These are phyloP conservation scores for Clistopyga incitator DNA, from an alignment of 2,888 invertebrate species.

Conservation along the genomic window DNA sequence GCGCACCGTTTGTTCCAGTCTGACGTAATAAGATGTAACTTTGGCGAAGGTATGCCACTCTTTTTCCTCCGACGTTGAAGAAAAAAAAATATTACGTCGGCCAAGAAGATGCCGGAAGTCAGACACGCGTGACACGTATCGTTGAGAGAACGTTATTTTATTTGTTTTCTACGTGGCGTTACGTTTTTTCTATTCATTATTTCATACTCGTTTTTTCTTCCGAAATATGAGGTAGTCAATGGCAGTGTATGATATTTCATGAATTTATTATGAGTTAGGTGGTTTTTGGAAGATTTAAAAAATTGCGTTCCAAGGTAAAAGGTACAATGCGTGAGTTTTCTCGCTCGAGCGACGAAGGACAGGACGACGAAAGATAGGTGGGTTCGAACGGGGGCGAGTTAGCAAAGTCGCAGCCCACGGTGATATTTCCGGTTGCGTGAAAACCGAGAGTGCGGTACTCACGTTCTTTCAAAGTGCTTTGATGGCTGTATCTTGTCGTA, in stretches of 20 bases:
- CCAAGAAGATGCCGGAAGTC: background rate
- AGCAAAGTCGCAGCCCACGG: constrained; percentile 43
- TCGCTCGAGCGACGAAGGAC: constrained; percentile 10
- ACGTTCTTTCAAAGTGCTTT: constrained; percentile 3
- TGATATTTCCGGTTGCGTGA: constrained; percentile 63
- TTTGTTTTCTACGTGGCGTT: background rate
- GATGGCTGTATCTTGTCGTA: constrained; percentile 29
- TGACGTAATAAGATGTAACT: background rate
- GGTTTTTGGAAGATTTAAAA: too few species aligned
- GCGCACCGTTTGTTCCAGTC: background rate
- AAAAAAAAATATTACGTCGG: constrained; percentile 4
- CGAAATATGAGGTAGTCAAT: too few species aligned
- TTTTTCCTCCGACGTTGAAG: background rate
- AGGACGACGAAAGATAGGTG: constrained; percentile 18
- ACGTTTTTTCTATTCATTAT: background rate
- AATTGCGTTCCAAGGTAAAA: background rate
- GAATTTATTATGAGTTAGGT: too few species aligned
- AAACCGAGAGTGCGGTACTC: constrained; percentile 37
- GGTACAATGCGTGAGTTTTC: constrained; percentile 4
- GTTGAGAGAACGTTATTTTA: background rate
- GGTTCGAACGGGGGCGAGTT: constrained; percentile 59
- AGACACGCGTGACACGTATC: background rate
- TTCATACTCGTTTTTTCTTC: too few species aligned
- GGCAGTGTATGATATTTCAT: too few species aligned
- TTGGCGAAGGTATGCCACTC: background rate